Base-by-base conservation (phyloP, 2,113 vertebrate species). In the Urocynchramus pylzowi region DNA sequence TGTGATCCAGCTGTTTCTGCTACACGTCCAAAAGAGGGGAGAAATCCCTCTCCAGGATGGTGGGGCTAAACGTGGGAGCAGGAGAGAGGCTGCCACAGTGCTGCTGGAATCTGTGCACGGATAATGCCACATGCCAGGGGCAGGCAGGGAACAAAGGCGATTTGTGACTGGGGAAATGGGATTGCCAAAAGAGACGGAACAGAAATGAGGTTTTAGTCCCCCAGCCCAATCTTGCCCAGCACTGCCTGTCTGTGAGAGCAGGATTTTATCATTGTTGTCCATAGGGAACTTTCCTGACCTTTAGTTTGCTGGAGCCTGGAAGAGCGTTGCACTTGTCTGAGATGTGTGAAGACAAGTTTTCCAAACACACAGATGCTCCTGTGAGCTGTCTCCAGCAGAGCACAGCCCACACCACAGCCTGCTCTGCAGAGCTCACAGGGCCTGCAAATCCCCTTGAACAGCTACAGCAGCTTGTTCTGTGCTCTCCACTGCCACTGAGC, bases 131-230 rank as follows among this genome's bases (percentile, higher is more conserved):
- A 57, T 78, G 86, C 52, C 92, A 89, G 89, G 90, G 88, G 80
- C 69, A 56, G 76, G 61, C 60, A 35, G n/a, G 33, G 69, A 93
- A 76, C 92, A 96, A 60, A 64, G 69, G 88, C 21, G 11, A 94
- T 97, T 94, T 96, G 93, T 94, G 93, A 87, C 57, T 1, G 47
- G 81, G 77, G 95, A 96, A 96, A 96, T 79, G 88, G 93, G 92
- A 82, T 78, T 89, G 94, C 88, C 86, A 76, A 53, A 82, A 87
- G 69, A 96, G 71, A 84, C 79, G 80, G 68, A 94, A 92, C 69
- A 96, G 92, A 92, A 96, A 95, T 92, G 96, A 96, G 73, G 45
- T 87, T 96, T 96, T 96, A 96, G 96, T 97, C 88, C 96, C 79
- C 69, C 94, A 84, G 84, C 65, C 92, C 95, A 57, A 60, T 89